A percentile compares a stretch with the other conserved stretches of the same genome.
Conservation (phyloP, 2,797 vertebrate genomes). For the Zenarchopterus dispar region DNA sequence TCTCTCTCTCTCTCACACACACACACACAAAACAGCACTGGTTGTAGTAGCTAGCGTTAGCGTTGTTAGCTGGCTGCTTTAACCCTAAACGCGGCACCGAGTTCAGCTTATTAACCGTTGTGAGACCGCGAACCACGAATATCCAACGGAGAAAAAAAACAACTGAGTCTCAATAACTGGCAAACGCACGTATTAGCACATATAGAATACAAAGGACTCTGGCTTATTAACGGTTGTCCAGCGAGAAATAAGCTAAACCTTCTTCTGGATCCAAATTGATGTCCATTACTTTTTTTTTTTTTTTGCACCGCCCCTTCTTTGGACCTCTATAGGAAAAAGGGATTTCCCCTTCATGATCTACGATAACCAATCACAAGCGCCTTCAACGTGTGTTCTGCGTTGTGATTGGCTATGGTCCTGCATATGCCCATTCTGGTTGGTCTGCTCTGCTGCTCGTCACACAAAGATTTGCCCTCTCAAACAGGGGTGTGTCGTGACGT, state of each 20-base stretch:
- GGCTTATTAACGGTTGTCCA: constrained; percentile 61
- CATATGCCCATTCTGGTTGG: constrained; percentile 57
- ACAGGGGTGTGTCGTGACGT: constrained; percentile 89
- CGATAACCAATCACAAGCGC: constrained; percentile 68
- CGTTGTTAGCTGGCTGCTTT: constrained; percentile 74
- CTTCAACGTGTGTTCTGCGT: constrained; percentile 32
- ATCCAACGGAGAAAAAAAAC: neutral
- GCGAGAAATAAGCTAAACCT: constrained; percentile 67
- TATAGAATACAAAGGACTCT: constrained; percentile 20
- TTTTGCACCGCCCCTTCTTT: constrained; percentile 78
- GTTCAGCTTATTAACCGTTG: constrained; percentile 55
- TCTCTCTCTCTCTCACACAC: constrained; percentile 40
- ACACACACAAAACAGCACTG: constrained; percentile 10
- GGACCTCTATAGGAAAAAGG: constrained; percentile 68
- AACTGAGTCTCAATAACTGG: neutral
- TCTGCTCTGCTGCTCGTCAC: constrained; percentile 59
- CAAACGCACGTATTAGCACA: constrained; percentile 13
- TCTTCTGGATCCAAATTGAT: constrained; percentile 82
- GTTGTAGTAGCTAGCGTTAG: constrained; percentile 70
- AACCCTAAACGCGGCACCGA: constrained; percentile 71
- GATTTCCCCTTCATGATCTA: constrained; percentile 73
- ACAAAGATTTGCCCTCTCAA: constrained; percentile 63
- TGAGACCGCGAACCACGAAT: constrained; percentile 7
- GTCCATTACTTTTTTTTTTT: constrained; percentile 73
- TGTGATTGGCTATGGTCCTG: constrained; percentile 64